Base-by-base conservation (phyloP, 1,140 invertebrate species). In the Drosophila santomea region DNA sequence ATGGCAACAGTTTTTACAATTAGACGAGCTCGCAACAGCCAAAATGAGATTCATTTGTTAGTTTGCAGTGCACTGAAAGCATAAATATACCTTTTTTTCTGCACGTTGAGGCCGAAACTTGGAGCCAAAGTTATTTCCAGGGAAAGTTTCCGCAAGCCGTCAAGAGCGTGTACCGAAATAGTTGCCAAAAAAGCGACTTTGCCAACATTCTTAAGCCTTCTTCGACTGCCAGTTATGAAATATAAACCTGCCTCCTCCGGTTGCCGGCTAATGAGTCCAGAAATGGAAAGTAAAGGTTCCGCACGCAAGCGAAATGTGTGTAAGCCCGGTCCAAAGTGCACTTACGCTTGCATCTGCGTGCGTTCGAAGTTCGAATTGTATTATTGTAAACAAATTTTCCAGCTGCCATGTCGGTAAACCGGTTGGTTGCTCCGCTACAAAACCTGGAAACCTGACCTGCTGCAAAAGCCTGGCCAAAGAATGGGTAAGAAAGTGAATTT, bases 331-430 rank as follows among this genome's bases (percentile, higher is more conserved):
- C 44, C 36, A 44, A 55, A 60, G 66, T 88, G 83, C 75, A 88
- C 69, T 88, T 86, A 60, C 62, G 64, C 69, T 85, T 52, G 17
- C 63, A 58, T 55, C 56, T 64, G 23, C 45, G 36, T 35, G 17
- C 36, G 52, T 23, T 11, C 67, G 57, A 74, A 78, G 52, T 28
- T 11, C 73, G 57, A 74, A 78, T 39, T 60, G 60, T 66, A 62
- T 88, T 82, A 78, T 73, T 88, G 74, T 82, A 85, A 78, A 71
- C 69, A 78, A 73, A 78, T 85, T 85, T 84, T 71, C 82, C 74
- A 85, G 82, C 78, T 82, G 81, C 63, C 61, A 36, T 41, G 32
- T 44, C 38, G 50, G 55, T 11, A 72, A 86, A 86, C 82, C 82
- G 84, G 82, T 86, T 82, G 84, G 82, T 86, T 82, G 44, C 5